phyloP scores from a whole-genome alignment of 2,113 vertebrate genomes.

The Arvicanthis niloticus region DNA sequence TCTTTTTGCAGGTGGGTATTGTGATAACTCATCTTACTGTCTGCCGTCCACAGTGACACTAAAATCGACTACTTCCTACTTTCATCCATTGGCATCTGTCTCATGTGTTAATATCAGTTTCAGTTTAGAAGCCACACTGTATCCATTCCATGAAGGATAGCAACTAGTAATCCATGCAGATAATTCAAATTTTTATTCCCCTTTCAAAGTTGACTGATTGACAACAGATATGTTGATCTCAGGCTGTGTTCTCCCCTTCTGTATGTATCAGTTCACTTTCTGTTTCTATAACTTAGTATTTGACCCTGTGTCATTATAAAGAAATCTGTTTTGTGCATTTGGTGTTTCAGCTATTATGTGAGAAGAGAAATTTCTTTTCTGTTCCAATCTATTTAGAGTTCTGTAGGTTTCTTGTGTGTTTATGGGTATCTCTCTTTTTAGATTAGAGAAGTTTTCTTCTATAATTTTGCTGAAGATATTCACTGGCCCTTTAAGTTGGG shows the following conservation, averaged over 20 bases:
- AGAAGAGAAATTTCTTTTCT: too few species aligned
- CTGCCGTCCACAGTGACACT: background rate
- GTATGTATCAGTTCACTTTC: background rate
- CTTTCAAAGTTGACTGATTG: background rate
- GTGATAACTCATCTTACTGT: background rate
- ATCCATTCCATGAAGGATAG: background rate
- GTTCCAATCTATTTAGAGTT: too few species aligned
- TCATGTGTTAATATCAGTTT: background rate
- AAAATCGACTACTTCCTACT: background rate
- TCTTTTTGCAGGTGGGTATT: too few species aligned
- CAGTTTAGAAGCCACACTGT: background rate
- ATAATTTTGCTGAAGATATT: too few species aligned
- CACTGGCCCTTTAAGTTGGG: too few species aligned
- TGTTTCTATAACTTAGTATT: background rate
- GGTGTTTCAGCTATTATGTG: too few species aligned
- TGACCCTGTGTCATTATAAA: background rate
- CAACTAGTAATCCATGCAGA: background rate
- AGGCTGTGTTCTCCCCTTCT: background rate
- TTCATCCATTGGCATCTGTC: background rate
- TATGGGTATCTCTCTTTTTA: too few species aligned
- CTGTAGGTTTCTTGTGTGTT: too few species aligned
- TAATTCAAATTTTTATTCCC: background rate
- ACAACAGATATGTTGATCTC: background rate
- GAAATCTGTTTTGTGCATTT: background rate
- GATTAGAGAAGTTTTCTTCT: too few species aligned